A percentile compares a stretch with the other conserved stretches of the same genome.
Evolutionary conservation across 1,140 invertebrate species (phyloP).

Genomic region (Bilobella aurantiaca): DNA sequence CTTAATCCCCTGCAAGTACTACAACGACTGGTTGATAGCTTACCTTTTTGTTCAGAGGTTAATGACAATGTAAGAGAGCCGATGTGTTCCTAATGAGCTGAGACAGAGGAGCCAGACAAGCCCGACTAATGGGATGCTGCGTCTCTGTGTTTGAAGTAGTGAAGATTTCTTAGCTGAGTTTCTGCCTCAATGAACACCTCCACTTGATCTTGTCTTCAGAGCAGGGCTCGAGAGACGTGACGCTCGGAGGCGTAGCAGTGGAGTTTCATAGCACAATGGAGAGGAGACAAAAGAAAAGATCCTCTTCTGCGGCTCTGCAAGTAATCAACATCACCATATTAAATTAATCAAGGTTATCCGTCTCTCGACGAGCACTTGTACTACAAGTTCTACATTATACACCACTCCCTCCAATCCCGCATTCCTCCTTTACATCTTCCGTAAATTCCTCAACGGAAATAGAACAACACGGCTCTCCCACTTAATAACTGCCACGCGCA

Average conservation of each 20-base stretch:
- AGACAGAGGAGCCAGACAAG: not conserved
- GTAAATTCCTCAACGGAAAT: too few relatives aligned
- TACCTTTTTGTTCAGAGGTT: not conserved
- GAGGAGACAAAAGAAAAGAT: slow-evolving; percentile 3
- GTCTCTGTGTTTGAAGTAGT: not conserved
- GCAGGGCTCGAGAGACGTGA: not conserved
- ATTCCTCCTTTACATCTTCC: too few relatives aligned
- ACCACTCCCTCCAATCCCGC: not conserved
- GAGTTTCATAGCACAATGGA: slow-evolving; percentile 1
- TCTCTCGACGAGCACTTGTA: too few relatives aligned
- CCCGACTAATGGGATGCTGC: not conserved
- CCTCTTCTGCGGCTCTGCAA: too few relatives aligned
- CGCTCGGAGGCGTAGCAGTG: not conserved
- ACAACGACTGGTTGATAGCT: not conserved
- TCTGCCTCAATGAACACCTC: not conserved
- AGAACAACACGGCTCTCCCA: too few relatives aligned
- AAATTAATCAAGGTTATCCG: slow-evolving; percentile 1
- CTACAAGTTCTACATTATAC: not conserved
- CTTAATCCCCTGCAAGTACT: too few relatives aligned
- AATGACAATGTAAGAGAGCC: not conserved
- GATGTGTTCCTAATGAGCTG: not conserved
- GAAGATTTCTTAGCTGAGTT: too few relatives aligned
- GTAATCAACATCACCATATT: slow-evolving; percentile 11
- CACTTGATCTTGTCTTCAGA: not conserved
- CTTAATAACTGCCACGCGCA: too few relatives aligned